A percentile compares a stretch with the other conserved stretches of the same genome.
These are phyloP conservation scores for Notiomystis cincta DNA, from an alignment of 2,113 vertebrate species.

Conservation along the genomic window DNA sequence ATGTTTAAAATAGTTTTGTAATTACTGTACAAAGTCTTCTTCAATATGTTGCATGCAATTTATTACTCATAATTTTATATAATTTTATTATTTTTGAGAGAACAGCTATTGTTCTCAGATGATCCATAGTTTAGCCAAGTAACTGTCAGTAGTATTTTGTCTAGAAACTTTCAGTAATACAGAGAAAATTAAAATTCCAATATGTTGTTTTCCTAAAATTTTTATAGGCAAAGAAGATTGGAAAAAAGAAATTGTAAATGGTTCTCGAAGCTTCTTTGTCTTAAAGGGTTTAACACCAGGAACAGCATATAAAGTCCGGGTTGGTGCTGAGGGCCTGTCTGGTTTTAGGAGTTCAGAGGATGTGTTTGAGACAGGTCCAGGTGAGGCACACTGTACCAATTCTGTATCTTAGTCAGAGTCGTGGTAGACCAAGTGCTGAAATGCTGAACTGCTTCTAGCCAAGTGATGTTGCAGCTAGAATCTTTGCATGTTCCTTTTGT, in stretches of 20 bases:
- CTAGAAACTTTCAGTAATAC: constrained; percentile 40
- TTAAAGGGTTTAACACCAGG: constrained; percentile 92
- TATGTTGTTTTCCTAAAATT: constrained; percentile 79
- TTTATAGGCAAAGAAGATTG: constrained; percentile 89
- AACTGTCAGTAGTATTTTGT: constrained; percentile 46
- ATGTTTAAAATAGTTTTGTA: constrained; percentile 32
- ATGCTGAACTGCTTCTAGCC: not conserved
- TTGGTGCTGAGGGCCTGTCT: constrained; percentile 85
- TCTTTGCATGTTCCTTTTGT: not conserved
- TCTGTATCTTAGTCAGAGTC: constrained; percentile 14
- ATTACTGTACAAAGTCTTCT: not conserved
- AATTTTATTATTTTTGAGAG: not conserved
- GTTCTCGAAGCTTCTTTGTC: constrained; percentile 86
- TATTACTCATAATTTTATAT: not conserved
- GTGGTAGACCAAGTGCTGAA: not conserved
- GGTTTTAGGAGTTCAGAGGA: constrained; percentile 84
- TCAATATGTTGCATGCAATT: constrained; percentile 32
- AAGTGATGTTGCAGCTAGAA: not conserved
- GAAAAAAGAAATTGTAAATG: constrained; percentile 91
- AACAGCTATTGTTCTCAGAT: not conserved
- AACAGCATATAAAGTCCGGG: constrained; percentile 88
- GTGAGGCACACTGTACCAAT: constrained; percentile 77
- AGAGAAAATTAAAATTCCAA: constrained; percentile 64
- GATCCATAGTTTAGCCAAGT: constrained; percentile 25
- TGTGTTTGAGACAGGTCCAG: constrained; percentile 90